Evolutionary conservation across 2,888 invertebrate species (phyloP).

Genomic region (Onchidella celtica): DNA sequence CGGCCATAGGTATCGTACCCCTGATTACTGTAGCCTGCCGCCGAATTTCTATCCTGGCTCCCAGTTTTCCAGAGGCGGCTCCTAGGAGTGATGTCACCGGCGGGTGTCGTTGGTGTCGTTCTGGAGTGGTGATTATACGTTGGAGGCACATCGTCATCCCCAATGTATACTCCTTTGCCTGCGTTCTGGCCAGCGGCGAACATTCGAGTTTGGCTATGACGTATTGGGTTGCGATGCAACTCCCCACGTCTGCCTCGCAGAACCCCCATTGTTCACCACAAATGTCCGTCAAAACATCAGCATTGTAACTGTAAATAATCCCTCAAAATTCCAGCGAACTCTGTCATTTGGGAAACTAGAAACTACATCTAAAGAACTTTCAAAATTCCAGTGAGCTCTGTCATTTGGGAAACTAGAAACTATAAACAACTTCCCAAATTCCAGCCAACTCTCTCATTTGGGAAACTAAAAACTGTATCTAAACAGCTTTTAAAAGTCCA

Average conservation of each 20-base stretch:
- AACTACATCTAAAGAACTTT: no score
- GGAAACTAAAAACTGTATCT: no score
- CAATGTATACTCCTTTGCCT: conserved; percentile 51
- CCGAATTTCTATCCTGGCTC: neutral
- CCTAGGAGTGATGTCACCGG: neutral
- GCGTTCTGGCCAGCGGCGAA: conserved; percentile 22
- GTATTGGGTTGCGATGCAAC: neutral
- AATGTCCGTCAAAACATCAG: no score
- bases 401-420: no score
- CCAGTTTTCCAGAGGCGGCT: neutral
- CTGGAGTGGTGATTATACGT: conserved; percentile 6
- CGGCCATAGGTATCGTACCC: neutral
- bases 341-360: no score
- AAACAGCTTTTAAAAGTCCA: no score
- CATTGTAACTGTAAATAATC: no score
- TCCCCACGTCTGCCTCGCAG: neutral
- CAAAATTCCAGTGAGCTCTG: no score
- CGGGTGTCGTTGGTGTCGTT: neutral
- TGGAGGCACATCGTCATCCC: conserved; percentile 34
- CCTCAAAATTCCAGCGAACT: no score
- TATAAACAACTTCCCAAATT: no score
- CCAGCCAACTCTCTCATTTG: no score
- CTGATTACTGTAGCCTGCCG: neutral
- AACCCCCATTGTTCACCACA: conserved; percentile 10
- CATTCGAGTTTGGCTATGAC: neutral